Base-by-base conservation (phyloP, 2,888 invertebrate genomes). In the Rotaria socialis region DNA sequence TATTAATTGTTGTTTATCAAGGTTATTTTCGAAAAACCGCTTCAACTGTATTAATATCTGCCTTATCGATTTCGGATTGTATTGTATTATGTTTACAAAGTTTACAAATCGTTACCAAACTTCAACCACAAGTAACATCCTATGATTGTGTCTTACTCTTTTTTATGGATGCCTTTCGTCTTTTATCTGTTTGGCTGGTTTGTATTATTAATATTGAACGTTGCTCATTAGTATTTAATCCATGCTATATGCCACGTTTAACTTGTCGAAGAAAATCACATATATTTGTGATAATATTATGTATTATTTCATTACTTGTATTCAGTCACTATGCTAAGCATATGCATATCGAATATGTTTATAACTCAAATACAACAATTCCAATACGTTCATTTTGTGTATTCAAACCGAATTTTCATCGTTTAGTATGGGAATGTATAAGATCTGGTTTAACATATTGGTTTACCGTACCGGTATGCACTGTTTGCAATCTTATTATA, bases 1-100 rank as follows among this genome's bases (percentile, higher is more conserved):
- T 47, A 80, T 14, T 80, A 80, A n/a, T 47, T 47, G 19, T 80
- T 80, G 80, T 80, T 80, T 47, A 80, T 47, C 80, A 80, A 80
- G 47, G 16, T 5, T 80, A 47, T 43, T 80, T 80, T 47, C 80
- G 80, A 47, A 22, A n/a, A n/a, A 80, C 80, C 2, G 19, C 80
- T 24, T 47, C 80, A 22, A 47, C 80, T n/a, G 80, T 35, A 3
- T 80, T 80, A 47, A 80, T 80, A 41, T 47, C 80, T 8, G 80
- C 41, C 5, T 24, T 80, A 47, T 80, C 41, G 8, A 47, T 80
- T 47, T 47, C 80, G 10, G 80, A 80, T 80, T 80, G 43, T 47
- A 41, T 41, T 80, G 80, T 80, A 24, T 22, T 80, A 22, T 80
- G 43, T 80, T 80, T 80, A 80, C 80, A 80, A 1, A 80, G 80